Base-by-base conservation (phyloP, 2,888 invertebrate genomes). In the Athrips mouffetella region DNA sequence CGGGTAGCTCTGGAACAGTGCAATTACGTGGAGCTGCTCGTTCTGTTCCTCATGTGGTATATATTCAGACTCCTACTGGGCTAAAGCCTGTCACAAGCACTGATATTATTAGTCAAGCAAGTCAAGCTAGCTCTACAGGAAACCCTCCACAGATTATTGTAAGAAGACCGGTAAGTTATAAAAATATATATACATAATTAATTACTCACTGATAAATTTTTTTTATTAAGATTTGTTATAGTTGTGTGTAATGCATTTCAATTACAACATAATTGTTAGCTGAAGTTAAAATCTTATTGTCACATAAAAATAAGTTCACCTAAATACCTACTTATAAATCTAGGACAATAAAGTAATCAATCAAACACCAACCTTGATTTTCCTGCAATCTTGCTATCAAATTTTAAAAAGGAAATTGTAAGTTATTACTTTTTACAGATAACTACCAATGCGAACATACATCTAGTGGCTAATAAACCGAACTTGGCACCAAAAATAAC, bases 31-130 rank as follows among this genome's bases (percentile, higher is more conserved):
- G 81, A 18, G 54, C 77, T 0, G 64, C 73, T 0, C 70, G 89
- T 49, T 69, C 85, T 33, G 76, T 90, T 56, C 80, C 91, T n/a
- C 91, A 90, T 59, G 80, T 91, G 56, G 90, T 91, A 30, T 91
- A 91, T 62, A 90, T 91, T 48, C 91, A 91, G 68, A 89, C 90
- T 18, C 88, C 89, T 0, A 79, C 85, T 11, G 89, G 89, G 21
- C 61, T 90, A 58, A 89, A 89, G 57, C 81, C 87, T 4, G 84
- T 88, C 37, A 74, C 83, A 2, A 86, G 83, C 53, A 80, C 85
- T 2, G 89, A 89, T 31, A 81, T 88, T 29, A 86, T 86, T 55
- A 85, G 78, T 53, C 87, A 87, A 68, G n/a, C n/a, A 55, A 85
- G 78, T 53, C 87, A 37, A n/a, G 84, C 84, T 54, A 86, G 84